phyloP scores from a whole-genome alignment of 2,888 invertebrate species.

The Petrolisthes cinctipes region DNA sequence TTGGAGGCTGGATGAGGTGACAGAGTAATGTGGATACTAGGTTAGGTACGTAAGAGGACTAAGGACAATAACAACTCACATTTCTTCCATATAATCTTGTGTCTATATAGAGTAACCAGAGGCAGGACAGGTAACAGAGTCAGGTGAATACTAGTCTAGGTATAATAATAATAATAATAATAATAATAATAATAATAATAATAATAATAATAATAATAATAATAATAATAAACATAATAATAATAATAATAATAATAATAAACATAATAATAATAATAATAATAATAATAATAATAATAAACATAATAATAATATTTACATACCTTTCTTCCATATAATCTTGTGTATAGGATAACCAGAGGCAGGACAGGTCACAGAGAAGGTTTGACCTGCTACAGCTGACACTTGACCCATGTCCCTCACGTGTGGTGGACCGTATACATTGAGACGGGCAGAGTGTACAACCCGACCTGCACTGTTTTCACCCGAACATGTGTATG shows the following conservation, averaged over 20 bases:
- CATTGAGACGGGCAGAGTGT: slow-evolving; percentile 72
- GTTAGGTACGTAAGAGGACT: too few relatives aligned
- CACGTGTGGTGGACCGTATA: slow-evolving; percentile 69
- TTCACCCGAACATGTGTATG: slow-evolving; percentile 82
- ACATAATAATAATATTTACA: too few relatives aligned
- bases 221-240: too few relatives aligned
- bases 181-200: too few relatives aligned
- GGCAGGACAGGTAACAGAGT: background rate
- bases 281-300: too few relatives aligned
- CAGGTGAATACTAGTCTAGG: background rate
- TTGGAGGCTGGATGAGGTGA: slow-evolving; percentile 72
- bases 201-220: too few relatives aligned
- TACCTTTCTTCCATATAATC: slow-evolving; percentile 49
- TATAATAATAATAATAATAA: too few relatives aligned
- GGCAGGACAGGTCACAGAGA: slow-evolving; percentile 42
- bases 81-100: too few relatives aligned
- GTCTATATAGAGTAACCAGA: too few relatives aligned
- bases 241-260: too few relatives aligned
- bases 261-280: too few relatives aligned
- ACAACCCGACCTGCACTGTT: slow-evolving; percentile 81
- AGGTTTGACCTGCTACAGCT: slow-evolving; percentile 43
- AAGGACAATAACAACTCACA: background rate
- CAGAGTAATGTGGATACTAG: too few relatives aligned
- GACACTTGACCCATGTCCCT: slow-evolving; percentile 39
- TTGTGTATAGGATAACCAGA: slow-evolving; percentile 46